These are phyloP conservation scores for Rapana venosa DNA, from an alignment of 2,888 invertebrate genomes.

Conservation along the genomic window DNA sequence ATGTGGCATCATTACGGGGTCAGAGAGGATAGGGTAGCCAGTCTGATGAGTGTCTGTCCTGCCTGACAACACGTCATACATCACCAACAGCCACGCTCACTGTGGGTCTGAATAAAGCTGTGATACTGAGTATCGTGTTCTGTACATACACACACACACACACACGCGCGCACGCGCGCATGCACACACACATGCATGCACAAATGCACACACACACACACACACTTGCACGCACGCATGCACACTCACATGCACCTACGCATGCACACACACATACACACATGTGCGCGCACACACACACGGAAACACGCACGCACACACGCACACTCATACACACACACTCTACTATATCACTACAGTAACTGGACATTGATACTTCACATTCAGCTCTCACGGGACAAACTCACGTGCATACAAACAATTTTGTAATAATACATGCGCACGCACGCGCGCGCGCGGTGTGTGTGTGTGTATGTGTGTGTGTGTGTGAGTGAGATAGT, in stretches of 20 bases:
- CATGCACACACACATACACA: not conserved
- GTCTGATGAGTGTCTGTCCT: no score
- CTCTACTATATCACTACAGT: not conserved
- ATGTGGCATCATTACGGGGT: no score
- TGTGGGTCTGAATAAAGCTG: no score
- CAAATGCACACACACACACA: not conserved
- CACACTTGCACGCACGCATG: not conserved
- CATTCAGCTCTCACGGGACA: no score
- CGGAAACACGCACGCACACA: not conserved
- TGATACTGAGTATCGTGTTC: not conserved
- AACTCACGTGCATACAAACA: no score
- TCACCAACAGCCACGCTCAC: no score
- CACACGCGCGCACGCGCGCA: not conserved
- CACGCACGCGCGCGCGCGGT: not conserved
- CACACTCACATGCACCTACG: not conserved
- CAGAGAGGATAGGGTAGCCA: no score
- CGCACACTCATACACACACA: not conserved
- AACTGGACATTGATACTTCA: no score
- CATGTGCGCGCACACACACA: conserved; percentile 20
- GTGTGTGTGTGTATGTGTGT: conserved; percentile 5
- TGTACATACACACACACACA: not conserved
- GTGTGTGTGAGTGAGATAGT: not conserved
- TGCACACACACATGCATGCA: not conserved
- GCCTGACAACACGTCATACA: no score
- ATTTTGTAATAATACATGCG: not conserved